phyloP scores from a whole-genome alignment of 2,888 invertebrate genomes.

The Amphipyra berbera region DNA sequence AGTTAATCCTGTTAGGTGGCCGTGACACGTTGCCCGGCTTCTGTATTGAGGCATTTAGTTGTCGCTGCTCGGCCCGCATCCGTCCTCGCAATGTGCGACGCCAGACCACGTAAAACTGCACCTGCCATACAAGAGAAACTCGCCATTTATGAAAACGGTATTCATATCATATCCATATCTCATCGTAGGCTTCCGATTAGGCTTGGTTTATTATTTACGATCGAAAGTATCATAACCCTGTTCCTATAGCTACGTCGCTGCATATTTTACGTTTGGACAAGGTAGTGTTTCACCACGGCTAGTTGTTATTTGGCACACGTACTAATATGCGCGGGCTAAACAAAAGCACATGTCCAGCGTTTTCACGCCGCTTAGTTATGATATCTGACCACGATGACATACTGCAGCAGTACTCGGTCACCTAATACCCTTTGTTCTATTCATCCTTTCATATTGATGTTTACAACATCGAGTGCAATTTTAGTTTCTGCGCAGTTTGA shows the following conservation, averaged over 20 bases:
- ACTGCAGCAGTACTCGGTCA: constrained; percentile 71
- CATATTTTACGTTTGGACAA: constrained; percentile 68
- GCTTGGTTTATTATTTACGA: constrained; percentile 69
- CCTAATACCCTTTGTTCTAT: constrained; percentile 63
- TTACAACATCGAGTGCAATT: constrained; percentile 13
- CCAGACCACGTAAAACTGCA: constrained; percentile 81
- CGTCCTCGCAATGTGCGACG: constrained; percentile 84
- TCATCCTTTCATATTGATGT: constrained; percentile 61
- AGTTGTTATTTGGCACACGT: constrained; percentile 86
- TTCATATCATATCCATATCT: constrained; percentile 69
- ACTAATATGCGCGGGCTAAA: constrained; percentile 74
- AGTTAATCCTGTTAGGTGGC: constrained; percentile 89
- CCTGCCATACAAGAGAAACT: constrained; percentile 88
- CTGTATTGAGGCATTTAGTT: constrained; percentile 80
- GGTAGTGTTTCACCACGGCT: constrained; percentile 79
- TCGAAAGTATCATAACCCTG: constrained; percentile 78
- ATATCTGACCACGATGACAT: constrained; percentile 80
- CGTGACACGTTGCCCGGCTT: constrained; percentile 88
- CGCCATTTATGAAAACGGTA: constrained; percentile 89
- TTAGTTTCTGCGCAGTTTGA: constrained; percentile 7
- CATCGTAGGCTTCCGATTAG: constrained; percentile 67
- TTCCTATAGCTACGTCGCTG: constrained; percentile 56
- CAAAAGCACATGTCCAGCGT: constrained; percentile 82
- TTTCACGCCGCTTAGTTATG: constrained; percentile 83
- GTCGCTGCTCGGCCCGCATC: constrained; percentile 74